phyloP scores from a whole-genome alignment of 2,797 vertebrate genomes.

The Chiloscyllium punctatum region DNA sequence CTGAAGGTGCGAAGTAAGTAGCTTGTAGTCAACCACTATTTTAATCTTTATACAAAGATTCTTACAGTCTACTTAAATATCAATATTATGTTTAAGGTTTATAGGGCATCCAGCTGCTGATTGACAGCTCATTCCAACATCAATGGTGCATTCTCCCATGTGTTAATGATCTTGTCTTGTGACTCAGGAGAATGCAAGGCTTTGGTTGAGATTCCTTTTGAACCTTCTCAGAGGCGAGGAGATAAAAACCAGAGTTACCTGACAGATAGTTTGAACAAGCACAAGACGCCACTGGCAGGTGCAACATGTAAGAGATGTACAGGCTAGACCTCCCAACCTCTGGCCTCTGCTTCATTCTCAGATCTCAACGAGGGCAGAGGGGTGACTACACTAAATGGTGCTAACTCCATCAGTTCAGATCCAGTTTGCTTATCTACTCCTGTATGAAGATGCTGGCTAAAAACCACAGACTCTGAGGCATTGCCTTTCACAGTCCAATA shows the following conservation, averaged over 20 bases:
- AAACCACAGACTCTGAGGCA: not conserved
- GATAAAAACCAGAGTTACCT: not conserved
- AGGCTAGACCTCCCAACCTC: not conserved
- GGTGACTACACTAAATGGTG: not conserved
- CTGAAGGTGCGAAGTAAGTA: not conserved
- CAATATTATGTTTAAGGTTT: not conserved
- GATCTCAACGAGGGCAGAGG: not conserved
- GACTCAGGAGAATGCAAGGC: not conserved
- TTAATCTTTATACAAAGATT: not conserved
- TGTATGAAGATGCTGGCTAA: not conserved
- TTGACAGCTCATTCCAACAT: not conserved
- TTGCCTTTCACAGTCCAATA: not conserved
- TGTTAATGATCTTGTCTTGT: not conserved
- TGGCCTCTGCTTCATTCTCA: not conserved
- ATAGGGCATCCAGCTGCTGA: not conserved
- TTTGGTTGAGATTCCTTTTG: not conserved
- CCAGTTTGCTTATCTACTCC: not conserved
- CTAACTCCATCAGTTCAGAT: not conserved
- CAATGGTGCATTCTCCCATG: not conserved
- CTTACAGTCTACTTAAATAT: not conserved
- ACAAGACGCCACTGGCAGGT: not conserved
- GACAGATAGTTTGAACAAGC: not conserved
- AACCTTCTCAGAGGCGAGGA: not conserved
- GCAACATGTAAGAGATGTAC: not conserved
- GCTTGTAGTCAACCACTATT: not conserved